Evolutionary conservation across 2,888 invertebrate species (phyloP), one percentile per base, ranked within the genome.

Genomic region (Branchellion lobata): DNA sequence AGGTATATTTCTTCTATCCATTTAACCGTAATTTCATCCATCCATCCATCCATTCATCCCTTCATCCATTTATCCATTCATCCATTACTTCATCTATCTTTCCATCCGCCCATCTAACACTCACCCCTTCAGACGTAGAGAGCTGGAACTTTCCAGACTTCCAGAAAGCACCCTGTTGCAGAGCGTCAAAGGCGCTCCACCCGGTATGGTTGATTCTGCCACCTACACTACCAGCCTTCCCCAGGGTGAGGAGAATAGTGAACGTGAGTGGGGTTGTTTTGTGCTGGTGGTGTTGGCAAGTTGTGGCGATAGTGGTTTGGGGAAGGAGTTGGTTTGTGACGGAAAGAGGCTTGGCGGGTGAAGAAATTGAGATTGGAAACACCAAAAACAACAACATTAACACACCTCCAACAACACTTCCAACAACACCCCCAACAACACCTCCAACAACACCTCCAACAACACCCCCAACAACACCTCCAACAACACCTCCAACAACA

Each of bases 1-100:
- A 73, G 81, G 81, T 81, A 21, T 65, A 3, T 40, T 57, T n/a
- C 61, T 14, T 57, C 24, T n/a, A 57, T 24, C 24, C 21, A 18
- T 57, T n/a, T 24, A 57, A 14, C 61, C 24, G 21, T 18, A 3
- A 24, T 14, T n/a, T 5, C 24, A 57, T 57, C 24, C 24, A 57
- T 57, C 21, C 24, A 57, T 57, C 61, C 61, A 57, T 57, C 24
- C 5, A 57, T 5, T 5, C 61, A 57, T 24, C 24, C 21, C 21
- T 24, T n/a, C 61, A 57, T 57, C 24, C 24, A 57, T 24, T n/a
- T 57, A 24, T 57, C 24, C 24, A 24, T 57, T n/a, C 61, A 57
- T 57, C 61, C 61, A 57, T 57, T n/a, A 5, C 5, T 57, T n/a
- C 61, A 57, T 57, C 61, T n/a, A 24, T 57, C 24, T n/a, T 18